Evolutionary conservation across 2,113 vertebrate species (phyloP).

Genomic region (Saguinus imperator): DNA sequence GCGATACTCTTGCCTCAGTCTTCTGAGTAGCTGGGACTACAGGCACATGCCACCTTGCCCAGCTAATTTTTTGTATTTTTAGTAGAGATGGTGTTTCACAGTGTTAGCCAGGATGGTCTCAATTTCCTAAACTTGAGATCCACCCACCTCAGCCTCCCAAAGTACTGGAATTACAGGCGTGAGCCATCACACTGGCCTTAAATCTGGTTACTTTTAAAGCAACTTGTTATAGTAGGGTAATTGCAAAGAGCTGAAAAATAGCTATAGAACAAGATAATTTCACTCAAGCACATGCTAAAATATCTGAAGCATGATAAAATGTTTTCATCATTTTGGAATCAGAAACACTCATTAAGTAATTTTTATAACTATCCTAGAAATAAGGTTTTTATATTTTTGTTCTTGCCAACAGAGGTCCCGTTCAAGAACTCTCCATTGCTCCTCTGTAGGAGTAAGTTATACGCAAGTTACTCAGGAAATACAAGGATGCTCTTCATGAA

Average conservation of each 20-base stretch:
- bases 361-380: slow-evolving; percentile 56
- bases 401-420: background rate
- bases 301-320: background rate
- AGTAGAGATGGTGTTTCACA: no score
- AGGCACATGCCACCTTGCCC: no score
- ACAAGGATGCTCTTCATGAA: background rate
- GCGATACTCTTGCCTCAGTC: no score
- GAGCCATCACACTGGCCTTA: no score
- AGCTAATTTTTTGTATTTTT: no score
- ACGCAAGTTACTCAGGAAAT: background rate
- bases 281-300: background rate
- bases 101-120: no score
- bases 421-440: background rate
- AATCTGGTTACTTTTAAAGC: background rate
- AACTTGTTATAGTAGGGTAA: slow-evolving; percentile 8
- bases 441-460: background rate
- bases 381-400: background rate
- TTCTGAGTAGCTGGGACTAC: no score
- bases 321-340: slow-evolving; percentile 27
- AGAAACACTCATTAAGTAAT: slow-evolving; percentile 39
- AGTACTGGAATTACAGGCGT: no score
- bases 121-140: no score
- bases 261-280: slow-evolving; percentile 33
- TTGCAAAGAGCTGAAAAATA: slow-evolving; percentile 5
- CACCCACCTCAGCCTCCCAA: no score